Conservation (phyloP, 1,140 invertebrate species). For the Bombyx mandarina region DNA sequence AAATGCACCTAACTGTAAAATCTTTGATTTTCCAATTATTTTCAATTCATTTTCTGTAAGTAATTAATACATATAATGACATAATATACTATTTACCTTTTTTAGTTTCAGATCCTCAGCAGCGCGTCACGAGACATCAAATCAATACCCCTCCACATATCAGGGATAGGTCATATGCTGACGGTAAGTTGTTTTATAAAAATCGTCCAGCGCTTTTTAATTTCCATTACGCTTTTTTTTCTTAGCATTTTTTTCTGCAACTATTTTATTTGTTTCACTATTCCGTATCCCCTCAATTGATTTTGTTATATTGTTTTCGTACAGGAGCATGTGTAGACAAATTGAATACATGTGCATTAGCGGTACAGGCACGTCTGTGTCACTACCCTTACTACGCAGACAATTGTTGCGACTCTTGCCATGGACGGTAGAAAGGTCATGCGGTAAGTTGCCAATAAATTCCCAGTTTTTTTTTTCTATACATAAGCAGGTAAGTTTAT, state of each 20-base stretch:
- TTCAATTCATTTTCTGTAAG: no score
- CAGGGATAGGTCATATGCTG: constrained; percentile 30
- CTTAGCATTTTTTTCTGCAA: no score
- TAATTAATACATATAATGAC: no score
- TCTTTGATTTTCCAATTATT: no score
- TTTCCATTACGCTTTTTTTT: no score
- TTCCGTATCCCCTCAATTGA: no score
- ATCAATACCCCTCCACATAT: constrained; percentile 35
- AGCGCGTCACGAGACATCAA: constrained; percentile 55
- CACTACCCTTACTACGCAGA: constrained; percentile 84
- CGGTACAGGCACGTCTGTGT: constrained; percentile 84
- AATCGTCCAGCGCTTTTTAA: no score
- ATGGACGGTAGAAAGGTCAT: constrained; percentile 20
- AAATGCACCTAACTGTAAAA: no score
- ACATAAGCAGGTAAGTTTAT: no score
- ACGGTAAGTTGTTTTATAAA: constrained; percentile 24
- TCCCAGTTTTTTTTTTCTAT: no score
- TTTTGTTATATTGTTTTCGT: not conserved
- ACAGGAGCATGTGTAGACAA: constrained; percentile 77
- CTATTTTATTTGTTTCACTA: no score
- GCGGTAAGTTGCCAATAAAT: constrained; percentile 10
- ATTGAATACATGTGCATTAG: constrained; percentile 81
- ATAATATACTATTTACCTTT: constrained; percentile 4
- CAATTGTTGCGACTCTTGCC: constrained; percentile 83
- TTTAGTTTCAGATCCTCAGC: constrained; percentile 47